These are phyloP conservation scores for Orientallactaga sibirica DNA, from an alignment of 2,797 vertebrate genomes.

Conservation along the genomic window DNA sequence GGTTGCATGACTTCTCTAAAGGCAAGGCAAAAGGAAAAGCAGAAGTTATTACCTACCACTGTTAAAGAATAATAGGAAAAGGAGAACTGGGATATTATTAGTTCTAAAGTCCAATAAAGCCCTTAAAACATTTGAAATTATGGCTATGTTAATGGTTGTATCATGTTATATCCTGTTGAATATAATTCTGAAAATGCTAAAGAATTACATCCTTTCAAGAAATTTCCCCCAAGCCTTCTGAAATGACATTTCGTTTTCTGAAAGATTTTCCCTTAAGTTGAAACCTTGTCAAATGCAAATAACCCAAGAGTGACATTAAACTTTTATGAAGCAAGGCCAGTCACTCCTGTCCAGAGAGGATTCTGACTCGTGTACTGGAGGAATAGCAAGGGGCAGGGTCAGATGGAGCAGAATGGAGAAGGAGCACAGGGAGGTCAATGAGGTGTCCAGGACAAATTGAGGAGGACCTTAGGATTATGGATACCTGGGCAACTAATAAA, in stretches of 20 bases:
- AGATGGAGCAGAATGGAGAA: not conserved
- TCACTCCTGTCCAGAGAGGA: not conserved
- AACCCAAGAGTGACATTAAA: conserved; percentile 1
- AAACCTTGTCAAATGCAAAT: conserved; percentile 24
- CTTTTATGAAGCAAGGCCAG: not conserved
- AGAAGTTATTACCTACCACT: conserved; percentile 67
- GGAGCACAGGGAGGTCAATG: not conserved
- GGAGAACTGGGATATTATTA: conserved; percentile 67
- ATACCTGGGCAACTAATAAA: not conserved
- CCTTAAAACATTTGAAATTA: conserved; percentile 22
- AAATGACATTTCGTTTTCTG: not conserved
- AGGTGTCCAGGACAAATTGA: not conserved
- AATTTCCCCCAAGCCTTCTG: conserved; percentile 13
- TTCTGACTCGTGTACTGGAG: not conserved
- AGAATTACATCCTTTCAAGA: not conserved
- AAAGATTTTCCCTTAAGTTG: not conserved
- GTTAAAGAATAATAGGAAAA: conserved; percentile 68
- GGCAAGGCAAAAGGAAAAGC: conserved; percentile 66
- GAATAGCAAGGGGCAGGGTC: not conserved
- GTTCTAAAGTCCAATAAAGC: conserved; percentile 73
- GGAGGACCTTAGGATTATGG: not conserved
- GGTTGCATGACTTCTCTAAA: conserved; percentile 59
- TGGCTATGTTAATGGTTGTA: not conserved
- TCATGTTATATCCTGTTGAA: conserved; percentile 30
- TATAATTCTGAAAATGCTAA: not conserved